These are phyloP conservation scores for Neolamprologus multifasciatus DNA, from an alignment of 2,797 vertebrate genomes.

Conservation along the genomic window DNA sequence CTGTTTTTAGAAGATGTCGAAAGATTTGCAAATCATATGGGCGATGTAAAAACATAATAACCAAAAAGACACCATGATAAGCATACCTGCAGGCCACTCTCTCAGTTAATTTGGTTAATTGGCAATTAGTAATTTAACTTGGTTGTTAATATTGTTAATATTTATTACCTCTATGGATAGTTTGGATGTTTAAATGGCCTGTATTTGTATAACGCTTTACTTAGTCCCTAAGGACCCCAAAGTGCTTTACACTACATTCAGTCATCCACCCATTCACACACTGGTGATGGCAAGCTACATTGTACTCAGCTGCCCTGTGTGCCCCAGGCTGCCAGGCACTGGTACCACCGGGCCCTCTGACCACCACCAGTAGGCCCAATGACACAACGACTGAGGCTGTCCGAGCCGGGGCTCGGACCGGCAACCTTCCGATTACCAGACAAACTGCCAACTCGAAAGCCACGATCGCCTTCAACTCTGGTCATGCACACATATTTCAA, in stretches of 20 bases:
- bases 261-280: background rate
- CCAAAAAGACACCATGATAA: background rate
- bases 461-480: background rate
- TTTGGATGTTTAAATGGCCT: background rate
- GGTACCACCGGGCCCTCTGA: background rate
- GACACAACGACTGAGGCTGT: background rate
- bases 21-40: background rate
- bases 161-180: background rate
- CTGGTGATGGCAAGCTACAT: background rate
- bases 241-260: background rate
- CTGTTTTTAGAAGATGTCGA: background rate
- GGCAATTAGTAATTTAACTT: background rate
- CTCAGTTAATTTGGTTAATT: background rate
- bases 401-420: background rate
- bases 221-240: background rate
- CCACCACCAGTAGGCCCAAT: background rate
- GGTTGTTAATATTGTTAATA: background rate
- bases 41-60: background rate
- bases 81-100: background rate
- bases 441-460: background rate
- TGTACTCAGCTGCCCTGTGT: background rate
- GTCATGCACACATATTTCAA: background rate
- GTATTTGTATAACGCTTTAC: background rate
- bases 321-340: background rate
- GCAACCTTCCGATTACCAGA: background rate